Evolutionary conservation across 2,113 vertebrate genomes (phyloP).

Genomic region (Cynopterus brachyotis): DNA sequence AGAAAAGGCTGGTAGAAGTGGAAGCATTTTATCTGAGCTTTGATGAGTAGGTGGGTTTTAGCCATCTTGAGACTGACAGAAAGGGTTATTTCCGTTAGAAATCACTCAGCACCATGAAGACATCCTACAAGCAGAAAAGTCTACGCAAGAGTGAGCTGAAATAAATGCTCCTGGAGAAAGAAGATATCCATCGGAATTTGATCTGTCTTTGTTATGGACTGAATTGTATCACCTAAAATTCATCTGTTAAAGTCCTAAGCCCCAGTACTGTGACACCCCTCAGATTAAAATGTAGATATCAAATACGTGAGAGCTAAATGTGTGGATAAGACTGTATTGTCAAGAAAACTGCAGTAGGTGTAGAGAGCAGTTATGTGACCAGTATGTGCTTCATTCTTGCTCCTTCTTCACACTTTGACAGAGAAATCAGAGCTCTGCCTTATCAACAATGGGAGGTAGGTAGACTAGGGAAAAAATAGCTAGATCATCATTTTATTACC

Average conservation of each 20-base stretch:
- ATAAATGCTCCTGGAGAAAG: not conserved
- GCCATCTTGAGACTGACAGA: not conserved
- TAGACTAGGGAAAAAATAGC: not conserved
- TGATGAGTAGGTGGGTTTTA: not conserved
- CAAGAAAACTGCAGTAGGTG: not conserved
- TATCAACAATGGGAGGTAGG: not conserved
- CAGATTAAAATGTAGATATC: not conserved
- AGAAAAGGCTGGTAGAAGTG: not conserved
- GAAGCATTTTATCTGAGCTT: not conserved
- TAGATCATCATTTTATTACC: not conserved
- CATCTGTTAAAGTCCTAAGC: not conserved
- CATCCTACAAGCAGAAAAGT: not conserved
- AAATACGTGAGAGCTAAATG: not conserved
- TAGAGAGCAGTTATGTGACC: not conserved
- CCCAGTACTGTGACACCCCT: not conserved
- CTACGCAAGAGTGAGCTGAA: not conserved
- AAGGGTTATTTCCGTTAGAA: not conserved
- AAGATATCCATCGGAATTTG: not conserved
- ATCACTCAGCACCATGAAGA: not conserved
- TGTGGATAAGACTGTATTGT: not conserved
- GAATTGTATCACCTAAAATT: not conserved
- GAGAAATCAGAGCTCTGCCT: not conserved
- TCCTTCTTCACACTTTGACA: not conserved
- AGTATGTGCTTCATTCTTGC: not conserved
- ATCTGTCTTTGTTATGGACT: not conserved